Evolutionary conservation across 1,140 invertebrate species (phyloP), one percentile per base, ranked within the genome.

Genomic region (Trichonephila clavata): DNA sequence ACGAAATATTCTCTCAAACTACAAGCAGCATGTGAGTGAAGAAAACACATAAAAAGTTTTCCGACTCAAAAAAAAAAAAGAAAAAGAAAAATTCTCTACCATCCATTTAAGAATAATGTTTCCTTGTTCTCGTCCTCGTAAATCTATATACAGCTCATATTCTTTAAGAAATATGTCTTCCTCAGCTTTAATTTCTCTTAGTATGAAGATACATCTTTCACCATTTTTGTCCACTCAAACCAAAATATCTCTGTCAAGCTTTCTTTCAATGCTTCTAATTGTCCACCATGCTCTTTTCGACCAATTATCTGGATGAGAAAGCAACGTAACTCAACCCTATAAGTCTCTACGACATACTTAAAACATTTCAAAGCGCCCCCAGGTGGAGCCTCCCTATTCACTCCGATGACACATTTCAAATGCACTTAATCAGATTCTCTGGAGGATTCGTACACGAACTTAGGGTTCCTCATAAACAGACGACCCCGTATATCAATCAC

Each of bases 311-410:
- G 7, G 27, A 18, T 6, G 27, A 39, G 71, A 77, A 77, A 32
- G 14, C 39, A 20, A 6, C 4, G 24, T 39, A 71, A 71, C 24
- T 16, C 68, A 16, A 14, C 68, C 13, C 71, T 27, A 18, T 18
- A 77, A 71, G 24, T 20, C 21, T n/a, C n/a, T n/a, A n/a, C 13
- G 8, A 24, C 18, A 18, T 32, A 77, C 24, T 77, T 77, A 77
- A 77, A 77, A 77, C 27, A 77, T 77, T 16, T 7, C 71, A 77
- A 77, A 77, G 71, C 71, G 71, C 71, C 32, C 71, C 71, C 71
- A 39, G 71, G 71, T 77, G 71, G 71, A 32, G 71, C 71, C 71
- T 20, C 61, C 6, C 7, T 10, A 50, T 50, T 50, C 50, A 50
- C 7, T 13, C 50, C 32, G 16, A 77, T 32, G 71, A 77, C 71